A percentile compares a stretch with the other conserved stretches of the same genome.
Conservation (phyloP, 1,140 invertebrate species). For the Euborellia annulipes region DNA sequence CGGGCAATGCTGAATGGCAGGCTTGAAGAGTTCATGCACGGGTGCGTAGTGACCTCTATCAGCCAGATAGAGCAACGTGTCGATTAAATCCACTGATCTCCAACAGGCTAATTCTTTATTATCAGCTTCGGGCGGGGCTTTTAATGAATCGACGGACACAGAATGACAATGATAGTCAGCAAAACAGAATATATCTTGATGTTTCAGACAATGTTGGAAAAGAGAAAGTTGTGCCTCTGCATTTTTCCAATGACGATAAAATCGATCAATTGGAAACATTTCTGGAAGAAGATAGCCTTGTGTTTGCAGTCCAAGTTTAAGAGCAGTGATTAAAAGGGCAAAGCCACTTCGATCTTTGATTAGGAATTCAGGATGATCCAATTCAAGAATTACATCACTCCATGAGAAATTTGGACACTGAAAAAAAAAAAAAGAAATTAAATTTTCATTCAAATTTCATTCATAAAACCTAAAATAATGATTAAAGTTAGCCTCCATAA, state of each 20-base stretch:
- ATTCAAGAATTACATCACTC: constrained; percentile 79
- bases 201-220: constrained; percentile 69
- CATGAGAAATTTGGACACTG: constrained; percentile 62
- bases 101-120: constrained; percentile 84
- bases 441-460: constrained; percentile 1
- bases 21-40: constrained; percentile 83
- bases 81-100: constrained; percentile 82
- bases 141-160: constrained; percentile 74
- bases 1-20: constrained; percentile 82
- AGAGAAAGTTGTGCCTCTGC: constrained; percentile 79
- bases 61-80: constrained; percentile 69
- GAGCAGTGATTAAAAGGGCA: constrained; percentile 58
- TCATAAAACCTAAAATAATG: constrained; percentile 3
- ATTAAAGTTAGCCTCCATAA: too few species aligned
- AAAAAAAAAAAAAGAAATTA: too few species aligned
- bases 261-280: constrained; percentile 72
- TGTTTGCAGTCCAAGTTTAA: constrained; percentile 60
- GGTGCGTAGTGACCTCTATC: constrained; percentile 67
- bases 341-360: constrained; percentile 75
- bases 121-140: constrained; percentile 80
- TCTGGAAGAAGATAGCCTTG: constrained; percentile 47
- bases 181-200: constrained; percentile 88
- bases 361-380: constrained; percentile 81
- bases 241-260: constrained; percentile 86
- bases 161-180: constrained; percentile 76